phyloP scores from a whole-genome alignment of 2,113 vertebrate genomes.

The Corydoras maculifer region DNA sequence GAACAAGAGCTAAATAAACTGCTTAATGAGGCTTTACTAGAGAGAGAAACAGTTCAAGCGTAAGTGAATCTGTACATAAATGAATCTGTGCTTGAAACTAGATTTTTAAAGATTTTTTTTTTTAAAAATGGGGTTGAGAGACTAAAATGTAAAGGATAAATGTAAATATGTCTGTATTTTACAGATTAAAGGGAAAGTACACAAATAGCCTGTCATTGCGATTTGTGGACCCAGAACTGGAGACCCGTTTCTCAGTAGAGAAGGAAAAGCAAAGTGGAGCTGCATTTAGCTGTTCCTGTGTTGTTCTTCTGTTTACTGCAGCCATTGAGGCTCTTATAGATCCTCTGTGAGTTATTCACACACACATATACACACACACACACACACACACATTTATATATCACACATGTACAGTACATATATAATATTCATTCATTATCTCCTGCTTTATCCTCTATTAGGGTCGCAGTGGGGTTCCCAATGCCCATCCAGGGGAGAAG shows the following conservation, averaged over 20 bases:
- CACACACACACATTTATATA: conserved; percentile 2
- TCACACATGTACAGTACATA: too few relatives aligned
- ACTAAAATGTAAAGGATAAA: too few relatives aligned
- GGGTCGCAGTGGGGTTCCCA: too few relatives aligned
- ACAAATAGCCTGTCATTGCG: conserved; percentile 85
- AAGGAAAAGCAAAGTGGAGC: conserved; percentile 95
- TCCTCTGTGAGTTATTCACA: conserved; percentile 68
- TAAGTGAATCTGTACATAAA: conserved; percentile 50
- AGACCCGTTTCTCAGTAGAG: conserved; percentile 87
- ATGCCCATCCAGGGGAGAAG: too few relatives aligned
- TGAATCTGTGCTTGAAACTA: background rate
- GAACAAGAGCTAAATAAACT: conserved; percentile 92
- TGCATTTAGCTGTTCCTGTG: conserved; percentile 89
- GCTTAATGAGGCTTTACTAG: conserved; percentile 85
- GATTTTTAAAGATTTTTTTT: too few relatives aligned
- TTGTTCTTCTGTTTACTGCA: conserved; percentile 81
- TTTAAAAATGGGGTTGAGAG: too few relatives aligned
- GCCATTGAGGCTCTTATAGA: conserved; percentile 81
- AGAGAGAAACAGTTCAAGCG: conserved; percentile 86
- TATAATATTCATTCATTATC: too few relatives aligned
- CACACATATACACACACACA: conserved; percentile 9
- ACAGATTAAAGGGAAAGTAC: conserved; percentile 85
- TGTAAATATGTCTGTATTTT: background rate
- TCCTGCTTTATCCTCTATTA: too few relatives aligned
- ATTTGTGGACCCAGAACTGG: conserved; percentile 85